Percentiles rank a stretch among this genome's conserved stretches.
These are phyloP conservation scores for Gnathonemus echidnorhynchus DNA, from an alignment of 2,113 vertebrate genomes.

Conservation along the genomic window DNA sequence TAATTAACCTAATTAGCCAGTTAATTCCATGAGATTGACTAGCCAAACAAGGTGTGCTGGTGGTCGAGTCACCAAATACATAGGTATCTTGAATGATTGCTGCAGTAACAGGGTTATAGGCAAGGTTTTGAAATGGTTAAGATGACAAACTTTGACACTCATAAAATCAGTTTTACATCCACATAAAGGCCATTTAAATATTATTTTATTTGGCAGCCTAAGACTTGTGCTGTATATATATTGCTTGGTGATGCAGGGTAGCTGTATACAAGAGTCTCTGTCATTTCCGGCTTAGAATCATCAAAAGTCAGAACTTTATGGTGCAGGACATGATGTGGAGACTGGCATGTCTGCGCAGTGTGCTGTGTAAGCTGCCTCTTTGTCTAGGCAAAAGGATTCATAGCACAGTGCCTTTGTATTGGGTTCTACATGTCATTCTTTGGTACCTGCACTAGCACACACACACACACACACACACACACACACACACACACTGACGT, in stretches of 20 bases:
- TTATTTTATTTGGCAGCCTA: not conserved
- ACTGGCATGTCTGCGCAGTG: not conserved
- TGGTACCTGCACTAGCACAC: not conserved
- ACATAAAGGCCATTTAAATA: not conserved
- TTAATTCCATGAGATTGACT: not conserved
- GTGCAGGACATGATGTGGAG: not conserved
- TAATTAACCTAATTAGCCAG: not conserved
- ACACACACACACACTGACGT: not conserved
- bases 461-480: not conserved
- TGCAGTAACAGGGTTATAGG: not conserved
- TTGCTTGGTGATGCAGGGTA: not conserved
- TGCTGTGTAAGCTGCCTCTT: not conserved
- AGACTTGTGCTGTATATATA: not conserved
- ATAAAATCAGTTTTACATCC: not conserved
- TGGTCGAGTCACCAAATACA: no score
- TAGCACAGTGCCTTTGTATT: not conserved
- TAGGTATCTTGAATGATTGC: not conserved
- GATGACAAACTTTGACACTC: not conserved
- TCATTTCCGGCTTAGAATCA: not conserved
- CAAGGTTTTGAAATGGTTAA: not conserved
- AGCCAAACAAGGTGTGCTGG: not conserved
- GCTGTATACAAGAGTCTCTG: not conserved
- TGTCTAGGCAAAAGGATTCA: not conserved
- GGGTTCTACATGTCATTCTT: not conserved
- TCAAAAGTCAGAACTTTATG: not conserved